Evolutionary conservation across 2,888 invertebrate genomes (phyloP), one percentile per base, ranked within the genome.

Genomic region (Dryomyza anilis): DNA sequence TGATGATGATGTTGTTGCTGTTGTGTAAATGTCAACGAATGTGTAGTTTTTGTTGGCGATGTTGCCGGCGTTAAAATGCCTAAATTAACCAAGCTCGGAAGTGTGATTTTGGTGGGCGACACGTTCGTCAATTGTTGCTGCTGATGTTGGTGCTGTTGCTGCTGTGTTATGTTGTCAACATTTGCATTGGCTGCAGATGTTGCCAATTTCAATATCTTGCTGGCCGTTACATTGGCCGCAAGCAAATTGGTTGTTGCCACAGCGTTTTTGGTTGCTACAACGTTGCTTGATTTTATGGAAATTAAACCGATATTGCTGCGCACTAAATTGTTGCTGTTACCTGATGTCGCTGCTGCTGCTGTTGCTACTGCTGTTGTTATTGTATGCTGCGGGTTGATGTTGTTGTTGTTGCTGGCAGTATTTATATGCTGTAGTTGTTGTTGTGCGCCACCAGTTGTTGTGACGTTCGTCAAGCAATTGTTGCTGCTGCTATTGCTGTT

Each of bases 61-160:
- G 86, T 84, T 65, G 81, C 83, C 10, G 87, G 86, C 21, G 87
- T 86, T 48, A 87, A 77, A 57, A 87, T 81, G 48, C 85, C 86
- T 72, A 84, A 72, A 81, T 83, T 83, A 66, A 84, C 83, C 71
- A 84, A 77, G 76, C 81, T 81, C 67, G 83, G 83, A 71, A 83
- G 70, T 59, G 82, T 80, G 63, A 82, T 77, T 75, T 81, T 81
- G 62, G 78, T 78, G 61, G 80, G 70, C 19, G 25, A 65, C 45
- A 45, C 30, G 12, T 66, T 12, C 33, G 33, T 33, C 12, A 33
- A 43, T 27, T 61, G 52, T 27, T 60, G 60, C 10, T 60, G 60
- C 25, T 62, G 62, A 25, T 63, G 64, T 23, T 48, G 52, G 19
- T 60, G 60, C 43, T 70, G 67, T 21, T 66, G 67, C 59, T 75